Evolutionary conservation across 2,797 vertebrate species (phyloP).

Genomic region (Anolis apletophallus): DNA sequence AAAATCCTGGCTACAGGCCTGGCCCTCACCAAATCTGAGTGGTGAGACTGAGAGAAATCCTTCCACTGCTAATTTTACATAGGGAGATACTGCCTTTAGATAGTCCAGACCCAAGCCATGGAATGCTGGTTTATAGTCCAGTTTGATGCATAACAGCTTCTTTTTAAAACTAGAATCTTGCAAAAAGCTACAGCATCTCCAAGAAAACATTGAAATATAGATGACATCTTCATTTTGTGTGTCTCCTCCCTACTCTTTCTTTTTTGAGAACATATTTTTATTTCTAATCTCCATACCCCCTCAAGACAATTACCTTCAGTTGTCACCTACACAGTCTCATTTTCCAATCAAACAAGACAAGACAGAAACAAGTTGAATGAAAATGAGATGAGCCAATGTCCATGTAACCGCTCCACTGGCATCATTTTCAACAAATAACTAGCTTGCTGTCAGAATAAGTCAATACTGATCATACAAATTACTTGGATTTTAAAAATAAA

Average conservation of each 20-base stretch:
- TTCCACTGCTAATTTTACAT: no score
- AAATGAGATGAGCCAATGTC: slow-evolving; percentile 14
- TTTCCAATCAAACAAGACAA: slow-evolving; percentile 4
- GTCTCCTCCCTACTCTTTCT: not conserved
- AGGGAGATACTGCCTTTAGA: no score
- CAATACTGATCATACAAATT: slow-evolving; percentile 9
- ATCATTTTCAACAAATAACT: slow-evolving; percentile 6
- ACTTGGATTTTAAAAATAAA: slow-evolving; percentile 19
- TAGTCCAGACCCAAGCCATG: no score
- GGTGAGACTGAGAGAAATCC: no score
- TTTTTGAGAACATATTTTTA: not conserved
- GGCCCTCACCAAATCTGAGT: no score
- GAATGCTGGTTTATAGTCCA: not conserved
- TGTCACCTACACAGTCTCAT: slow-evolving; percentile 8
- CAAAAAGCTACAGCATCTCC: not conserved
- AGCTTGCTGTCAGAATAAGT: slow-evolving; percentile 2
- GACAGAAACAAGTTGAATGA: not conserved
- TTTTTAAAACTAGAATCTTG: not conserved
- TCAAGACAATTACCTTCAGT: slow-evolving; percentile 8
- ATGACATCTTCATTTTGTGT: not conserved
- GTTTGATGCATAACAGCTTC: not conserved
- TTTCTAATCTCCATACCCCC: not conserved
- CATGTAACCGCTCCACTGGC: slow-evolving; percentile 1
- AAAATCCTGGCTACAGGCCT: no score
- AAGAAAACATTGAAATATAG: not conserved